Base-by-base conservation (phyloP, 2,113 vertebrate species). In the Ammodytes dubius region DNA sequence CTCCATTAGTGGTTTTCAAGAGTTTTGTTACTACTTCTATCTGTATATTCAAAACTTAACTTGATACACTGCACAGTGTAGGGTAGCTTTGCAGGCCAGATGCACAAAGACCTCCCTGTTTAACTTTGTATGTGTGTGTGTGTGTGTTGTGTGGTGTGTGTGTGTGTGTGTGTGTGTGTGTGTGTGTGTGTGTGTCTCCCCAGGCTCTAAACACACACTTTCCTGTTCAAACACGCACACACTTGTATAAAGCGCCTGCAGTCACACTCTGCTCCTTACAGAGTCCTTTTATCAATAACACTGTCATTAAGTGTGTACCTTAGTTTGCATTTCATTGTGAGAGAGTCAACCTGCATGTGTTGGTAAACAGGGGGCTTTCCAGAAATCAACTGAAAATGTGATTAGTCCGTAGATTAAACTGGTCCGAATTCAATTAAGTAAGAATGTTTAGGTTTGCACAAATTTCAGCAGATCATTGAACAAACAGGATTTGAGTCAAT, bases 71-170 rank as follows among this genome's bases (percentile, higher is more conserved):
- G 47, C 42, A 71, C 52, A 79, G 46, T 57, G 53, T 43, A 27
- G 63, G 84, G 74, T n/a, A 82, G 74, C 61, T 80, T 45, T 57
- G 60, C 77, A 68, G 74, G 45, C 54, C 53, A 15, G 19, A 76
- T 53, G 58, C 52, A 95, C 88, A 95, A 92, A 88, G 92, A 71
- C 65, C 61, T 64, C 65, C 80, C 88, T 93, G 93, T 93, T 89
- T 4, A 45, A 88, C 54, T 60, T 7, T 64, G 72, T 47, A 70
- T 78, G 57, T 71, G 50, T 63, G 61, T 79, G 6, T 85, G 37
- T 86, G 49, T 82, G 74, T 75, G 72, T 80, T 27, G 27, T 27
- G 27, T 27, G 27, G 27, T 27, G 27, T 27, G 27, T 27, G 27
- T 27, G 27, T 27, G 27, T 27, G 27, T 27, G 27, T 27, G 27